Evolutionary conservation across 1,140 invertebrate species (phyloP), one percentile per base, ranked within the genome.

Genomic region (Drosophila pruinosa): DNA sequence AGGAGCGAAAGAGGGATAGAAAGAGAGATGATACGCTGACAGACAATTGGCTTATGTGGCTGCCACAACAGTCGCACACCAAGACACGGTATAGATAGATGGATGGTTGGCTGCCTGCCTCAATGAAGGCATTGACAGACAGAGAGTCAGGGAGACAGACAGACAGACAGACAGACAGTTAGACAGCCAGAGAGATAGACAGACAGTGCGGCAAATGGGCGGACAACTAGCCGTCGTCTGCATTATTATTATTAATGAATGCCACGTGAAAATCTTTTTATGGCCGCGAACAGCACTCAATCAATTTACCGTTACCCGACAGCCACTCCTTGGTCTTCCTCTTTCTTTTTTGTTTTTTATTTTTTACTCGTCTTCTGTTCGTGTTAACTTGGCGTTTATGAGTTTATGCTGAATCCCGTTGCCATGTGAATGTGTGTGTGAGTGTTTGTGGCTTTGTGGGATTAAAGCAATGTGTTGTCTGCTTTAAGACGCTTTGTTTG

Each of bases 241-340:
- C 73, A 76, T 80, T 85, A 85, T 85, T 86, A 80, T 85, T 85
- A 85, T 86, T 85, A 85, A 85, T 85, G 80, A 85, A 85, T 80
- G 80, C 76, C 81, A 86, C 81, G 80, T 86, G 81, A 86, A 85
- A 86, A 86, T 85, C 81, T 85, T 76, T 67, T 65, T 85, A 64
- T 75, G 69, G 59, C 78, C 52, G 75, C 80, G 70, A 71, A 68
- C 61, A 78, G 72, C 76, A 83, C 80, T 83, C 80, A 83, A 85
- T 83, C 80, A 83, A 76, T 79, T 78, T 64, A 59, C 21, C 28
- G 57, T 59, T 59, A 38, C n/a, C 7, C n/a, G 34, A 17, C 63
- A 43, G 54, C 12, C 39, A 65, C 52, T 24, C 28, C 56, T 7
- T 6, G 3, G 0, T 4, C 50, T 3, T 15, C 15, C 14, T 8